Evolutionary conservation across 1,140 invertebrate genomes (phyloP).

Genomic region (Polypedilum pembai): DNA sequence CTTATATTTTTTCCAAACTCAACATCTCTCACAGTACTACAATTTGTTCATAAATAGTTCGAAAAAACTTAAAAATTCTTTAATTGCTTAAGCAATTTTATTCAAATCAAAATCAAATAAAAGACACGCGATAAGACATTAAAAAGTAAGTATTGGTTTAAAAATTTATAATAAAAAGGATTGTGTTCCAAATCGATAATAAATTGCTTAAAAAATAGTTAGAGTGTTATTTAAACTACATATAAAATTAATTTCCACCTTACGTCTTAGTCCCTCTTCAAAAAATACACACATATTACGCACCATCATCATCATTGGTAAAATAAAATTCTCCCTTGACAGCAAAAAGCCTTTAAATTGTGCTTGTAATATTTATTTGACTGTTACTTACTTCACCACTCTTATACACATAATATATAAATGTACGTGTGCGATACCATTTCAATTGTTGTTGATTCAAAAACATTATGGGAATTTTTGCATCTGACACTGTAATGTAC

Average conservation of each 20-base stretch:
- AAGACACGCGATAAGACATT: too few species aligned
- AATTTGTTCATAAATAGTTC: too few species aligned
- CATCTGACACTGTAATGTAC: not conserved
- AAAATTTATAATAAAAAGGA: too few species aligned
- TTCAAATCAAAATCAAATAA: too few species aligned
- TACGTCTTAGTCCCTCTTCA: not conserved
- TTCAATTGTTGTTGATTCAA: not conserved
- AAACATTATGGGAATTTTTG: slow-evolving; percentile 26
- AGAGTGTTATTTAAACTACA: not conserved
- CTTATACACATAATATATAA: not conserved
- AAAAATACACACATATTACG: not conserved
- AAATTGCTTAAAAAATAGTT: not conserved
- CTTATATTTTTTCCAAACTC: not conserved
- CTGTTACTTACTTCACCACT: slow-evolving; percentile 21
- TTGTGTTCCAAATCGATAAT: not conserved
- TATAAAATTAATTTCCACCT: not conserved
- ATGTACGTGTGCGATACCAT: not conserved
- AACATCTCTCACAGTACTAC: not conserved
- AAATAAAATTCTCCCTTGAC: slow-evolving; percentile 21
- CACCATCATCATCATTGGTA: not conserved
- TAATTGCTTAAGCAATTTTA: too few species aligned
- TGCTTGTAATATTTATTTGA: slow-evolving; percentile 23
- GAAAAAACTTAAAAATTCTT: too few species aligned
- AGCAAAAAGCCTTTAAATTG: slow-evolving; percentile 25
- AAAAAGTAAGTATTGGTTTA: too few species aligned